Percentiles rank a stretch among this genome's conserved stretches.
phyloP scores from a whole-genome alignment of 2,113 vertebrate species.

The Daphoenositta chrysoptera region DNA sequence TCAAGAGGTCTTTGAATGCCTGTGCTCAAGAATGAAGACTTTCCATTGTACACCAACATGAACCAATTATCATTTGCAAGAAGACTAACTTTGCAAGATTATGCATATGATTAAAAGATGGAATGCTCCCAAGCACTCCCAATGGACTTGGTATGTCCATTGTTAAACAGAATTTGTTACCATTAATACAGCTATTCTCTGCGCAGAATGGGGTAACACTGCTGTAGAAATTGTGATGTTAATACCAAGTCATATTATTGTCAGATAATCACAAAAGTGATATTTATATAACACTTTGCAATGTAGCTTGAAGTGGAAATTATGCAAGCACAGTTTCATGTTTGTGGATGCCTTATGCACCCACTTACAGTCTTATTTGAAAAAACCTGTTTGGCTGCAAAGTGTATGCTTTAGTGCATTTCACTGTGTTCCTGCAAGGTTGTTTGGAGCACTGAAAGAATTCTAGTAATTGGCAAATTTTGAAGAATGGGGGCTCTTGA shows the following conservation, averaged over 20 bases:
- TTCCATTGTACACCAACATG: neutral
- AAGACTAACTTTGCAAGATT: neutral
- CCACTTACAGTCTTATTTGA: neutral
- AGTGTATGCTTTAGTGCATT: neutral
- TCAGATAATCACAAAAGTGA: neutral
- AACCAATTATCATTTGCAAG: neutral
- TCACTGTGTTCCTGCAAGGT: neutral
- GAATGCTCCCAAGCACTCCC: neutral
- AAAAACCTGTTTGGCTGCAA: neutral
- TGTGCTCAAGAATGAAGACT: neutral
- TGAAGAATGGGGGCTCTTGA: neutral
- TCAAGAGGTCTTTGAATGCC: neutral
- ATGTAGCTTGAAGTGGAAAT: neutral
- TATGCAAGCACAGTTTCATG: fast-evolving
- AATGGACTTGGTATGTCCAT: neutral
- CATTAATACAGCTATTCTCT: neutral
- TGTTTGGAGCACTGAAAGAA: neutral
- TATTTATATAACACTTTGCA: neutral
- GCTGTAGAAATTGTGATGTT: neutral
- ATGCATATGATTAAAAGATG: neutral
- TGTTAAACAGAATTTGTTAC: neutral
- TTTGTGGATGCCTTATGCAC: neutral
- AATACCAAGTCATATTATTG: neutral
- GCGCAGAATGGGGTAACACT: neutral
- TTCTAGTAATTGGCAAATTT: neutral